Evolutionary conservation across 1,140 invertebrate genomes (phyloP), one percentile per base, ranked within the genome.

Genomic region (Scaptomyza hsui): DNA sequence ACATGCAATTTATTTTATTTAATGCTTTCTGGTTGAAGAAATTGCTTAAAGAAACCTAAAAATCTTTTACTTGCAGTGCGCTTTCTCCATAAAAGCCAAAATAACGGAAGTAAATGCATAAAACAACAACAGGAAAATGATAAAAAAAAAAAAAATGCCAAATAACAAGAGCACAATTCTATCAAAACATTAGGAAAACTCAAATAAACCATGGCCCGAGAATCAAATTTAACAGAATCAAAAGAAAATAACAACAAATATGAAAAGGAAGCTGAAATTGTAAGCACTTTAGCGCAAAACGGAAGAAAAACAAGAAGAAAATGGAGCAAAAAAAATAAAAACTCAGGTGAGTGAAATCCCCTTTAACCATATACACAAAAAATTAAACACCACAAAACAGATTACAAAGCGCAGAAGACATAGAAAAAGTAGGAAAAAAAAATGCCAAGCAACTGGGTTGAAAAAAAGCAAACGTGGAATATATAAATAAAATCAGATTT

Each of bases 401-500:
- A 76, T 78, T 82, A 78, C 73, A 70, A 73, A 57, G 29, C 35
- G 44, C 47, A 57, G 60, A 56, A 59, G 10, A 26, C 41, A 63
- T 24, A 42, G 37, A 21, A 24, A 42, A 42, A 7, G 41, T 24
- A 42, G 37, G 16, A 24, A 42, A 39, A 4, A 45, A 19, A n/a
- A n/a, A n/a, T n/a, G n/a, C 24, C 24, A 24, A 29, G 26, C 39
- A 49, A 24, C 26, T 39, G 21, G 29, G 74, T 47, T 57, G 69
- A 49, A 48, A 73, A 29, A 75, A 53, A 29, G 45, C 62, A 67
- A 60, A 29, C 70, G 51, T 57, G 45, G 56, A 74, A 86, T 79
- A 83, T 78, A 82, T 82, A 82, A 82, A 82, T 85, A 83, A 83
- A 83, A 85, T 83, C 80, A 79, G 75, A 83, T 82, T 39, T 26